A percentile compares a stretch with the other conserved stretches of the same genome.
Evolutionary conservation across 2,797 vertebrate genomes (phyloP).

Genomic region (Gouania willdenowi): DNA sequence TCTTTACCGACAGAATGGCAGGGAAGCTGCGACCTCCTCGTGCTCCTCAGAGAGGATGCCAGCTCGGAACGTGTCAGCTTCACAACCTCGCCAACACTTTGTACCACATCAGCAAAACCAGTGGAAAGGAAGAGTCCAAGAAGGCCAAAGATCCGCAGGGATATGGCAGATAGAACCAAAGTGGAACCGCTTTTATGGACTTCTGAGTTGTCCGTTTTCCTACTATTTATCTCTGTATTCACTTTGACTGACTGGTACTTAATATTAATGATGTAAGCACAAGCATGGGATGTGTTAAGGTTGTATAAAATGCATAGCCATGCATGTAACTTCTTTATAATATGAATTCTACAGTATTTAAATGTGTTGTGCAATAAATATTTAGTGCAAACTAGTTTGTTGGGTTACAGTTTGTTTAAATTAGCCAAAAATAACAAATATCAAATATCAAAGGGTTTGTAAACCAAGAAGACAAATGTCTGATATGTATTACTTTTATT

Average conservation of each 20-base stretch:
- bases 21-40: conserved; percentile 43
- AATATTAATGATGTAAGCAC: conserved; percentile 7
- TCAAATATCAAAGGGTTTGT: too few relatives aligned
- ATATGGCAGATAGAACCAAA: conserved; percentile 69
- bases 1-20: conserved; percentile 16
- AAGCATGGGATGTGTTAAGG: conserved; percentile 17
- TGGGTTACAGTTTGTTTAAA: neutral
- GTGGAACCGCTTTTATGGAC: conserved; percentile 7
- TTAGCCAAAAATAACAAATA: too few relatives aligned
- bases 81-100: conserved; percentile 79
- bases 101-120: conserved; percentile 69
- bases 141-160: conserved; percentile 71
- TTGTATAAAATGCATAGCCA: conserved; percentile 7
- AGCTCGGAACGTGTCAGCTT: conserved; percentile 80
- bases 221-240: conserved; percentile 24
- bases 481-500: too few relatives aligned
- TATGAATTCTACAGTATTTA: conserved; percentile 49
- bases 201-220: conserved; percentile 11
- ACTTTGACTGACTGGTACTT: conserved; percentile 55
- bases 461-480: too few relatives aligned
- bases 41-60: conserved; percentile 65
- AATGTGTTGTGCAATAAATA: conserved; percentile 51
- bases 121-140: conserved; percentile 69
- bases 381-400: conserved; percentile 30
- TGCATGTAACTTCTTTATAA: neutral